These are phyloP conservation scores for Caenorhabditis becei DNA, from an alignment of 2,888 invertebrate genomes.

Conservation along the genomic window DNA sequence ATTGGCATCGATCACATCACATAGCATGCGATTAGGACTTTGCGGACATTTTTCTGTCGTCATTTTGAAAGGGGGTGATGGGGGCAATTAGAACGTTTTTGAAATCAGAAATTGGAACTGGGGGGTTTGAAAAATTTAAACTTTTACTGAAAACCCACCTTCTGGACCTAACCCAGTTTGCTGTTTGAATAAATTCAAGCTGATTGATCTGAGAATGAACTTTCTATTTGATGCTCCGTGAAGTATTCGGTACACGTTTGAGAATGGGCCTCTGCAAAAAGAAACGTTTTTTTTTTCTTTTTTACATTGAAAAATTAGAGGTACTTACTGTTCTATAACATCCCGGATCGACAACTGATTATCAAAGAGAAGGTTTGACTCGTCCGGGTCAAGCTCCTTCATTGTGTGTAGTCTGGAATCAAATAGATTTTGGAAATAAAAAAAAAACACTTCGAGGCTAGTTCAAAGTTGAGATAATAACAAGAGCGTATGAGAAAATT, in stretches of 20 bases:
- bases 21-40: conserved; percentile 85
- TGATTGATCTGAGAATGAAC: conserved; percentile 46
- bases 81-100: background rate
- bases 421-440: background rate
- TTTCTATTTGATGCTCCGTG: conserved; percentile 49
- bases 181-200: conserved; percentile 48
- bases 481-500: background rate
- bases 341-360: conserved; percentile 54
- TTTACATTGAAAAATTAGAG: too few relatives aligned
- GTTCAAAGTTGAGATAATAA: background rate
- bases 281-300: background rate
- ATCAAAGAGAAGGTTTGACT: conserved; percentile 58
- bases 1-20: conserved; percentile 31
- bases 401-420: conserved; percentile 31
- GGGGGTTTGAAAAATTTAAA: background rate
- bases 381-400: conserved; percentile 65
- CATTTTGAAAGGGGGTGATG: background rate
- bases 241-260: conserved; percentile 56
- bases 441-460: too few relatives aligned
- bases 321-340: conserved; percentile 60
- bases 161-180: conserved; percentile 56
- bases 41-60: conserved; percentile 37
- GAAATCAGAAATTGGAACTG: background rate
- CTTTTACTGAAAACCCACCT: conserved; percentile 25
- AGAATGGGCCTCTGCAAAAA: conserved; percentile 58